A percentile compares a stretch with the other conserved stretches of the same genome.
These are phyloP conservation scores for Lepidurus apus DNA, from an alignment of 1,140 invertebrate genomes.

Conservation along the genomic window DNA sequence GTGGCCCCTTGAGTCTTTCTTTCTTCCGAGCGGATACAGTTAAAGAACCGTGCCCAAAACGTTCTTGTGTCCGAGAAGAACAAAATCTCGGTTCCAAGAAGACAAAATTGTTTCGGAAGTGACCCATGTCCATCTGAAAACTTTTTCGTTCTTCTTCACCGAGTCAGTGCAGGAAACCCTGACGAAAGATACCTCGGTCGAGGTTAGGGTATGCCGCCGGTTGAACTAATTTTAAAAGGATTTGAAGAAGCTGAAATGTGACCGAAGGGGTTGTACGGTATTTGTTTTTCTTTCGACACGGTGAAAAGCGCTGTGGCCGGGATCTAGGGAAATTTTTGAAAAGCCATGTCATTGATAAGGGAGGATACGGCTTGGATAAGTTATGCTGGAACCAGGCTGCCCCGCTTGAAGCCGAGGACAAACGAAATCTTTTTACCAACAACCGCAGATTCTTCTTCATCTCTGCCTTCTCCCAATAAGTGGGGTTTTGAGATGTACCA, in stretches of 20 bases:
- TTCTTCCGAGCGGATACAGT: background rate
- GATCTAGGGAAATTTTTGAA: background rate
- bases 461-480: background rate
- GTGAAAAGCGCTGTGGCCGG: background rate
- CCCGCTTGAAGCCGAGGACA: slow-evolving; percentile 2
- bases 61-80: background rate
- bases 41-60: background rate
- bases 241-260: background rate
- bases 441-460: slow-evolving; percentile 6
- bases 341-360: background rate
- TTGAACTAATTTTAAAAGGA: background rate
- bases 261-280: background rate
- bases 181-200: background rate
- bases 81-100: background rate
- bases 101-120: background rate
- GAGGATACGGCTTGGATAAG: background rate
- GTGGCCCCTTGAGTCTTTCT: background rate
- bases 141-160: background rate
- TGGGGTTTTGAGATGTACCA: background rate
- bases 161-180: background rate
- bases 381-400: background rate
- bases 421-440: background rate
- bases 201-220: background rate
- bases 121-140: background rate
- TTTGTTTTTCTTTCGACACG: background rate